A percentile compares a stretch with the other conserved stretches of the same genome.
These are phyloP conservation scores for Apis dorsata DNA, from an alignment of 1,140 invertebrate genomes.

Conservation along the genomic window DNA sequence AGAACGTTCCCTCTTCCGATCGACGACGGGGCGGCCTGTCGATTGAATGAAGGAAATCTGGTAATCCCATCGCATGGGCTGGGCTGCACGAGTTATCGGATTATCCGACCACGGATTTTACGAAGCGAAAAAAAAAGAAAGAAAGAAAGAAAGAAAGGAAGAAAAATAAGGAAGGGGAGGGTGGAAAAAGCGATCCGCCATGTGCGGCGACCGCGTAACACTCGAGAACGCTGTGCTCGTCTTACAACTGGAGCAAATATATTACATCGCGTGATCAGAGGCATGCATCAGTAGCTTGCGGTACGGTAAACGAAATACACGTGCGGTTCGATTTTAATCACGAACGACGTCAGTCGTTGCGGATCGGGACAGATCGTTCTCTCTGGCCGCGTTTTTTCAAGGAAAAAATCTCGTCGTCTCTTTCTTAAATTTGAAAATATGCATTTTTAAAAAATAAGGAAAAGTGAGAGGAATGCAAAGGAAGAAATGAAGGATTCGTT, in stretches of 20 bases:
- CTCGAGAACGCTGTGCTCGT: slow-evolving; percentile 19
- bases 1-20: too few relatives aligned
- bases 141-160: background rate
- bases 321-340: slow-evolving; percentile 23
- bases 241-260: slow-evolving; percentile 45
- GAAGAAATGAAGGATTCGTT: too few relatives aligned
- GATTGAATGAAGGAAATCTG: background rate
- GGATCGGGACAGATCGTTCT: background rate
- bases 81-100: background rate
- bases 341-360: background rate
- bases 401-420: too few relatives aligned
- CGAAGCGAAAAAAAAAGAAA: background rate
- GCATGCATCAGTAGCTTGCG: slow-evolving; percentile 62
- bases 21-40: too few relatives aligned
- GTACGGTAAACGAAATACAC: slow-evolving; percentile 62
- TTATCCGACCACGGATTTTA: slow-evolving; percentile 1
- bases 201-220: slow-evolving; percentile 41
- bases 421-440: too few relatives aligned
- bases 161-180: slow-evolving; percentile 34
- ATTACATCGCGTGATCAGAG: slow-evolving; percentile 58
- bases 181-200: slow-evolving; percentile 55
- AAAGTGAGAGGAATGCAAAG: too few relatives aligned
- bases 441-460: too few relatives aligned
- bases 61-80: background rate
- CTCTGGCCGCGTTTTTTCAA: too few relatives aligned